Conservation (phyloP, 92 coral and sea anemone genomes). For the Isaurus tuberculatus region DNA sequence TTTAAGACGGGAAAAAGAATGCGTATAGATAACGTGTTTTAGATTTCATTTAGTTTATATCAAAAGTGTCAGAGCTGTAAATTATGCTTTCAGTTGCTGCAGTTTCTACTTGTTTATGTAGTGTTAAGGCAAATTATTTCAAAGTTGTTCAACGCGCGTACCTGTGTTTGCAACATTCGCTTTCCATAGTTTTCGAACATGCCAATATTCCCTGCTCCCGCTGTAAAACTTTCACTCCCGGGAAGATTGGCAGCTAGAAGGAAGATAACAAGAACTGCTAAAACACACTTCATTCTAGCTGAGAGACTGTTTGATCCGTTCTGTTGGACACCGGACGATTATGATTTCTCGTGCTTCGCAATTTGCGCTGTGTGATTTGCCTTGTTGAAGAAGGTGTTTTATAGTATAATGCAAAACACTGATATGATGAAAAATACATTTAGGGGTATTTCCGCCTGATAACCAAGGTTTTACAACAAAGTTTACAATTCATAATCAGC, state of each 20-base stretch:
- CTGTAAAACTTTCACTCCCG: constrained; percentile 17
- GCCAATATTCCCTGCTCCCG: constrained; percentile 34
- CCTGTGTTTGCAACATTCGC: constrained; percentile 25
- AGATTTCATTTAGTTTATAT: too few relatives aligned
- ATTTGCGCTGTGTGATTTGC: background rate
- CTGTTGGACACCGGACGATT: constrained; percentile 8
- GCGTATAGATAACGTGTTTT: too few relatives aligned
- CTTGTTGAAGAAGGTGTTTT: background rate
- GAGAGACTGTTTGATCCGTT: background rate
- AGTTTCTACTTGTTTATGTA: background rate
- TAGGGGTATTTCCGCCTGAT: constrained; percentile 28
- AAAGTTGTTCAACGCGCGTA: background rate
- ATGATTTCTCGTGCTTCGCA: background rate
- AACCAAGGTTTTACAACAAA: constrained; percentile 8
- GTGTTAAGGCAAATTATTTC: background rate
- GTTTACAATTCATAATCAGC: constrained; percentile 27
- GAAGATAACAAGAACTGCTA: background rate
- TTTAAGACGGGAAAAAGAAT: too few relatives aligned
- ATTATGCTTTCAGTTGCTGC: background rate
- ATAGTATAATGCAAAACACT: constrained; percentile 3
- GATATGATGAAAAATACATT: constrained; percentile 16
- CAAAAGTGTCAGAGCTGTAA: too few relatives aligned
- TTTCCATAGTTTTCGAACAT: background rate
- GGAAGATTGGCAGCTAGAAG: constrained; percentile 11
- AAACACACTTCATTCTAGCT: constrained; percentile 4